phyloP scores from a whole-genome alignment of 2,113 vertebrate species.

The Chiloscyllium plagiosum region DNA sequence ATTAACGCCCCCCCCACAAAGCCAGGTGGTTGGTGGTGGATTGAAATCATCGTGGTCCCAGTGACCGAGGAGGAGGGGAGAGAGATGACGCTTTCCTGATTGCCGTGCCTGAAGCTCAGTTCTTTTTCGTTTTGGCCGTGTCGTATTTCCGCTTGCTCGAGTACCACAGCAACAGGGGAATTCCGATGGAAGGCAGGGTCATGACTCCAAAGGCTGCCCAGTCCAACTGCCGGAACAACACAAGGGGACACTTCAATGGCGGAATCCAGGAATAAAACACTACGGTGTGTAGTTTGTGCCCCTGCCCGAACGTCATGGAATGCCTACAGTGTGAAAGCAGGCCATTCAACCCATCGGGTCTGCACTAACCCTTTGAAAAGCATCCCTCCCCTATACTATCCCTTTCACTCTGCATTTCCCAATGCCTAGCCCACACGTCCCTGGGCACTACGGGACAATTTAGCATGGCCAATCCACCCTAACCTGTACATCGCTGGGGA shows the following conservation, averaged over 20 bases:
- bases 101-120: constrained; percentile 56
- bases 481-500: too few species aligned
- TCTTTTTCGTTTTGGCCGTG: constrained; percentile 84
- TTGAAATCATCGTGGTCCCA: background rate
- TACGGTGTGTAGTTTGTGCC: too few species aligned
- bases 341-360: too few species aligned
- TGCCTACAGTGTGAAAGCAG: too few species aligned
- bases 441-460: too few species aligned
- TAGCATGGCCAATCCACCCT: too few species aligned
- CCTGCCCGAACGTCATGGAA: too few species aligned
- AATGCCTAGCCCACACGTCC: too few species aligned
- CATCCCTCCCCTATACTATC: too few species aligned
- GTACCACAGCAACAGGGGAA: constrained; percentile 92
- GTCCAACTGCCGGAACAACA: constrained; percentile 65
- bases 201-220: constrained; percentile 95
- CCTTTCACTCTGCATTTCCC: too few species aligned
- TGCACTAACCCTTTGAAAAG: too few species aligned
- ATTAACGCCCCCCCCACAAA: background rate
- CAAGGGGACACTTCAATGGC: background rate
- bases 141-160: constrained; percentile 96
- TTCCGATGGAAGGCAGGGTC: constrained; percentile 92
- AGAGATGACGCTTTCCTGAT: background rate
- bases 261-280: background rate
- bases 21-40: background rate
- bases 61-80: background rate